Base-by-base conservation (phyloP, 2,888 invertebrate species). In the Brachylomia viminalis region DNA sequence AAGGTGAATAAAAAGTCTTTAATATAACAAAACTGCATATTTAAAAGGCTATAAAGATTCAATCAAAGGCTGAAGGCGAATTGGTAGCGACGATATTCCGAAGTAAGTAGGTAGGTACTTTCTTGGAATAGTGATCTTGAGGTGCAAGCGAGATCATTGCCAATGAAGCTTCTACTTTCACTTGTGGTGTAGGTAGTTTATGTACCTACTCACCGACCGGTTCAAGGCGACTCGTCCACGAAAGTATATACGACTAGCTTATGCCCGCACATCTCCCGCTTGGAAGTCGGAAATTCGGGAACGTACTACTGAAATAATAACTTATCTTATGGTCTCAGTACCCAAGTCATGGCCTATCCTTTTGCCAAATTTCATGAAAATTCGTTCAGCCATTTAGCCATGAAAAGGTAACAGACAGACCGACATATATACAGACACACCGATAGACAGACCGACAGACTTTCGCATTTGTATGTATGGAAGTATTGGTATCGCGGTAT, bases 121-220 rank as follows among this genome's bases (percentile, higher is more conserved):
- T 86, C 82, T 83, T 78, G 47, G 67, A 82, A 76, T 77, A 87
- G 64, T 84, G 80, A 86, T 87, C 86, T 87, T 86, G 84, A 70
- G 54, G 75, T 49, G 71, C 66, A 73, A n/a, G 76, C 64, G 69
- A 72, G 77, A 72, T 75, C 78, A 81, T 70, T 82, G 87, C 71
- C 76, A 87, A 61, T 75, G 76, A 62, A 72, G 13, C 61, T 71
- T 45, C 49, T 52, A 84, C 87, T 87, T 87, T 87, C 86, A 79
- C 87, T 77, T 52, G 23, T 3, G 20, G 15, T 23, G 56, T 54
- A 54, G 47, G 47, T 38, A 56, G 69, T n/a, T n/a, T n/a, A n/a
- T 54, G 56, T 47, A 49, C 23, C 27, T 47, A 67, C 23, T 20
- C 47, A 15, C 23, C 27, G 17, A 70, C 81, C 47, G 65, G 82